Conservation (phyloP, 2,888 invertebrate genomes). For the Eupithecia dodoneata region DNA sequence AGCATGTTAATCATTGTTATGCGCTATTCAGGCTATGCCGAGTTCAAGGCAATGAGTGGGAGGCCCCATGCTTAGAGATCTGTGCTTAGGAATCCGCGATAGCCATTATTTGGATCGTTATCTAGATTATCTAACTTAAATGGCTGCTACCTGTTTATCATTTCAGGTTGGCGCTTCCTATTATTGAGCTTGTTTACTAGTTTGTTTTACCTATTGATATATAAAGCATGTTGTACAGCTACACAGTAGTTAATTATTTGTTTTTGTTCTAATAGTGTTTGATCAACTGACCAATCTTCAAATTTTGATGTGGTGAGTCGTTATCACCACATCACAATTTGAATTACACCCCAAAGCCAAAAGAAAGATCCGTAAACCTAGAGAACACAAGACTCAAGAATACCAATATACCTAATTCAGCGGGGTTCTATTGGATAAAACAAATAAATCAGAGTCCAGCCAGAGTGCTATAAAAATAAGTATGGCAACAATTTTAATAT, state of each 20-base stretch:
- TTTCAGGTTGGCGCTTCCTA: neutral
- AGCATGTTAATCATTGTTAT: slow-evolving; percentile 57
- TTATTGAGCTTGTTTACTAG: neutral
- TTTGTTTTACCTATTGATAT: neutral
- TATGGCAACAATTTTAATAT: neutral
- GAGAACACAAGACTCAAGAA: neutral
- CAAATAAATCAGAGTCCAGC: neutral
- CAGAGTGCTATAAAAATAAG: no score
- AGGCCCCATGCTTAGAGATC: slow-evolving; percentile 57
- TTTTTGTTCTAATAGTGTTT: neutral
- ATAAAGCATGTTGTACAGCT: neutral
- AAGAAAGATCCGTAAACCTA: neutral
- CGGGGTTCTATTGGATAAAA: neutral
- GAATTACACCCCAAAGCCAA: neutral
- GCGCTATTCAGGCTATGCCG: slow-evolving; percentile 65
- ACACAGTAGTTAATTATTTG: neutral
- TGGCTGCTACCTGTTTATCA: neutral
- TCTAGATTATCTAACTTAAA: neutral
- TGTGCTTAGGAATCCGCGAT: slow-evolving; percentile 40
- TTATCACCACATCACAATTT: neutral
- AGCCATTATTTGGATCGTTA: slow-evolving; percentile 2
- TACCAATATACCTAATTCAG: neutral
- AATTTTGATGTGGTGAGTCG: neutral
- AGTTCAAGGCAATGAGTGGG: slow-evolving; percentile 74
- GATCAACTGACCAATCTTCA: neutral